A percentile compares a stretch with the other conserved stretches of the same genome.
Evolutionary conservation across 2,888 invertebrate genomes (phyloP).

Genomic region (Atethmia centrago): DNA sequence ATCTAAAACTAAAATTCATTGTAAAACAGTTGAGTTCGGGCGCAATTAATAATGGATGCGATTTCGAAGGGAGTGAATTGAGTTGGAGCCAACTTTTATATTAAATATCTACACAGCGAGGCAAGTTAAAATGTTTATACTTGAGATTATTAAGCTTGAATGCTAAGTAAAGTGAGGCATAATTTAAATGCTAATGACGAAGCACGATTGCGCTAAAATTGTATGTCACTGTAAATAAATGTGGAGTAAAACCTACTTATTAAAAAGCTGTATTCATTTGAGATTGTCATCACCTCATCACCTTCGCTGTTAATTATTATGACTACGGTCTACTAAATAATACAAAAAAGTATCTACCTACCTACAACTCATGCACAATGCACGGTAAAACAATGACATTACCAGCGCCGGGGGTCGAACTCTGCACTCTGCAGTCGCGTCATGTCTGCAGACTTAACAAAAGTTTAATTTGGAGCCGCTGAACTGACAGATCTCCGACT

Average conservation of each 20-base stretch:
- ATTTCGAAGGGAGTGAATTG: neutral
- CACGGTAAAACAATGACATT: neutral
- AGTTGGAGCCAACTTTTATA: slow-evolving; percentile 7
- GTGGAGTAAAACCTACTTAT: neutral
- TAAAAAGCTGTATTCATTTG: neutral
- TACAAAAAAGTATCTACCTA: neutral
- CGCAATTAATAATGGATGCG: slow-evolving; percentile 7
- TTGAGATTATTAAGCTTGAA: neutral
- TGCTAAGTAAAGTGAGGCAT: neutral
- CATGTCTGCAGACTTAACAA: slow-evolving; percentile 36
- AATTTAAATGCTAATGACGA: slow-evolving; percentile 10
- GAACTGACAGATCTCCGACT: slow-evolving; percentile 21
- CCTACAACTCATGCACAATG: too few species aligned
- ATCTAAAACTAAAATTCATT: neutral
- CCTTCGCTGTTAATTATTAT: neutral
- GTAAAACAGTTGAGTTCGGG: neutral
- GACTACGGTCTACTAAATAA: neutral
- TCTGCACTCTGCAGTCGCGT: slow-evolving; percentile 21
- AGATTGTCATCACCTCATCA: too few species aligned
- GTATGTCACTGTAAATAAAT: neutral
- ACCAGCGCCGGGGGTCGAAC: neutral
- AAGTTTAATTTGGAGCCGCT: slow-evolving; percentile 24
- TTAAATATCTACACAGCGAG: neutral
- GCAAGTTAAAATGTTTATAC: neutral
- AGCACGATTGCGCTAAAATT: neutral